A percentile compares a stretch with the other conserved stretches of the same genome.
These are phyloP conservation scores for Heliconius hortense DNA, from an alignment of 2,888 invertebrate species.

Conservation along the genomic window DNA sequence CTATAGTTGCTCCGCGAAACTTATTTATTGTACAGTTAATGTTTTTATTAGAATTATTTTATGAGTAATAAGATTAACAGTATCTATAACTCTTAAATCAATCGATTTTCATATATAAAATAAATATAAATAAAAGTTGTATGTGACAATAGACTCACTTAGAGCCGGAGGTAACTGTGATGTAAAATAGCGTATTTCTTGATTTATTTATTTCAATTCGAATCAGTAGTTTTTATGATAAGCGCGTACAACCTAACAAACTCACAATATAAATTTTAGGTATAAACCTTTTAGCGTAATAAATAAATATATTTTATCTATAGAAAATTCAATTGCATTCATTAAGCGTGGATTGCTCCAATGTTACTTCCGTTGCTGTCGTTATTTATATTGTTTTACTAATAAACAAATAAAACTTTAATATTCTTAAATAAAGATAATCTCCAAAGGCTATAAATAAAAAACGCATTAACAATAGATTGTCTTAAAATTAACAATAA, in stretches of 20 bases:
- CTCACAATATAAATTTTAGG: not conserved
- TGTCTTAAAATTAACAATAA: conserved; percentile 33
- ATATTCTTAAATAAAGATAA: conserved; percentile 20
- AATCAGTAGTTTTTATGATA: not conserved
- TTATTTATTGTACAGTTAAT: not conserved
- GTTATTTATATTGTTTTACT: conserved; percentile 4
- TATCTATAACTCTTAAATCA: not conserved
- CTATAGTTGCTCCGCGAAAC: conserved; percentile 30
- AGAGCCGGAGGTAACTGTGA: not conserved
- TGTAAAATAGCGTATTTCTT: not conserved
- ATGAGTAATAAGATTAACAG: not conserved
- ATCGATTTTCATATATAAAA: too few species aligned
- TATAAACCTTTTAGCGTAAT: too few species aligned
- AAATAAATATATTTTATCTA: not conserved
- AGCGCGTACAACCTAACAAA: not conserved
- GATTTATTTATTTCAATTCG: not conserved
- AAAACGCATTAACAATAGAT: conserved; percentile 32
- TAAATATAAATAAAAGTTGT: too few species aligned
- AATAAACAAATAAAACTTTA: conserved; percentile 10
- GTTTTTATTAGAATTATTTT: not conserved
- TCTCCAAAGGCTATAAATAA: conserved; percentile 22
- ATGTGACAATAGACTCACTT: too few species aligned
- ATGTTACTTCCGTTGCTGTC: not conserved
- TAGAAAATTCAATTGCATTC: not conserved
- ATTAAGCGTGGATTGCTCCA: not conserved